A percentile compares a stretch with the other conserved stretches of the same genome.
Conservation (phyloP, 2,797 vertebrate species). For the Microchirus variegatus region DNA sequence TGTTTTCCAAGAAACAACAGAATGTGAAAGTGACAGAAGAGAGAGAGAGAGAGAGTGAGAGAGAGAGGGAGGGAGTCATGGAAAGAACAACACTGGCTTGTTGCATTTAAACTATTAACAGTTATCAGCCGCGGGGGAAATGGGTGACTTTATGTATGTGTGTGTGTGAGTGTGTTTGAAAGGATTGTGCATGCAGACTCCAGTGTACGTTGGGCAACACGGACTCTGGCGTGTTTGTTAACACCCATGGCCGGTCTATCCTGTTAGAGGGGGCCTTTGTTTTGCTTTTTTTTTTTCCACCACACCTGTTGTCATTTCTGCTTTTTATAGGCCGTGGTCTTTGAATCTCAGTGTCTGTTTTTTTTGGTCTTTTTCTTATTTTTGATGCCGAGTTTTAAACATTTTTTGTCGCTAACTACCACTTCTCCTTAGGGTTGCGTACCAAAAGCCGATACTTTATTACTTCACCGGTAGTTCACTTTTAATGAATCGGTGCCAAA, state of each 20-base stretch:
- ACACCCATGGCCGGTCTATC: conserved; percentile 29
- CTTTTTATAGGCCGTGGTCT: too few relatives aligned
- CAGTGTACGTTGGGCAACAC: conserved; percentile 19
- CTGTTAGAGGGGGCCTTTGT: not conserved
- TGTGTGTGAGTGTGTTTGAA: conserved; percentile 15
- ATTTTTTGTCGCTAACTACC: too few relatives aligned
- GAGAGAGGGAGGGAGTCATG: conserved; percentile 42
- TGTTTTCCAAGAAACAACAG: conserved; percentile 61
- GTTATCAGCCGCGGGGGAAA: conserved; percentile 33
- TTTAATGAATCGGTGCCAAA: too few relatives aligned
- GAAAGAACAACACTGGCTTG: conserved; percentile 53
- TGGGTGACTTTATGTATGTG: conserved; percentile 12
- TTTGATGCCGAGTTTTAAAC: too few relatives aligned
- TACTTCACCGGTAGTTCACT: too few relatives aligned
- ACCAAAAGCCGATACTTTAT: too few relatives aligned
- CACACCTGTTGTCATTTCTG: conserved; percentile 11
- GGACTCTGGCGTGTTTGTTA: conserved; percentile 8
- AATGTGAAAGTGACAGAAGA: conserved; percentile 48
- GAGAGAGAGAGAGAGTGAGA: too few relatives aligned
- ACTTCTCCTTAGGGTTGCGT: too few relatives aligned
- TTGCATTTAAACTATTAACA: conserved; percentile 42
- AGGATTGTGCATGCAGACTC: conserved; percentile 15
- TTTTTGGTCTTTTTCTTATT: too few relatives aligned
- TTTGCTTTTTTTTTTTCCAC: not conserved
- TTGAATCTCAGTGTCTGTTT: too few relatives aligned